A percentile compares a stretch with the other conserved stretches of the same genome.
Conservation (phyloP, 1,140 invertebrate genomes). For the Cyclargus thomasi region DNA sequence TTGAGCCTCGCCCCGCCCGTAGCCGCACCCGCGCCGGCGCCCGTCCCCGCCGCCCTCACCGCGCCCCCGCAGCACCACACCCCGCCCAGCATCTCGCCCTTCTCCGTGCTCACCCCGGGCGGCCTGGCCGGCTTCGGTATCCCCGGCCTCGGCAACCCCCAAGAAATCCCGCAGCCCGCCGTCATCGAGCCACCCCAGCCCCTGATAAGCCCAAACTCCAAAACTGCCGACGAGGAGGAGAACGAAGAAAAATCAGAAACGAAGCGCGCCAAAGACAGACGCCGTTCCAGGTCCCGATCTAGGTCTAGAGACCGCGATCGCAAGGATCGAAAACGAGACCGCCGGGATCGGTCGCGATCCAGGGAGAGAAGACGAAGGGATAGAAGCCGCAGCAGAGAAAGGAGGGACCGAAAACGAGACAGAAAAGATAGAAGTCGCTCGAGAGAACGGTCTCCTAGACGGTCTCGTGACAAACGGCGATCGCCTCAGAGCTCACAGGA, state of each 20-base stretch:
- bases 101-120: conserved; percentile 45
- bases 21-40: conserved; percentile 36
- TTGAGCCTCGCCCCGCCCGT: conserved; percentile 68
- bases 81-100: conserved; percentile 42
- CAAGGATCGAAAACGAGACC: conserved; percentile 71
- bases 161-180: conserved; percentile 64
- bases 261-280: conserved; percentile 50
- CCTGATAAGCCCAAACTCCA: conserved; percentile 46
- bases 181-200: conserved; percentile 62
- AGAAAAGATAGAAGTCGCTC: conserved; percentile 74
- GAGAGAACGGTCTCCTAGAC: conserved; percentile 56
- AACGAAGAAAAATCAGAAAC: conserved; percentile 57
- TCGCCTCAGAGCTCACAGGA: conserved; percentile 48
- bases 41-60: conserved; percentile 32
- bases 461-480: conserved; percentile 57
- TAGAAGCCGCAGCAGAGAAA: conserved; percentile 74
- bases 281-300: conserved; percentile 52
- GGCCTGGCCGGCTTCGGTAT: conserved; percentile 47
- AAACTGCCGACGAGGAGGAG: conserved; percentile 43
- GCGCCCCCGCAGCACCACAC: conserved; percentile 29
- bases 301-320: conserved; percentile 65
- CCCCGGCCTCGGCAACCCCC: conserved; percentile 58
- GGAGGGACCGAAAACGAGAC: conserved; percentile 75
- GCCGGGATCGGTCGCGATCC: conserved; percentile 73
- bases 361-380: conserved; percentile 72